phyloP scores from a whole-genome alignment of 1,140 invertebrate species.

The Galleria mellonella region DNA sequence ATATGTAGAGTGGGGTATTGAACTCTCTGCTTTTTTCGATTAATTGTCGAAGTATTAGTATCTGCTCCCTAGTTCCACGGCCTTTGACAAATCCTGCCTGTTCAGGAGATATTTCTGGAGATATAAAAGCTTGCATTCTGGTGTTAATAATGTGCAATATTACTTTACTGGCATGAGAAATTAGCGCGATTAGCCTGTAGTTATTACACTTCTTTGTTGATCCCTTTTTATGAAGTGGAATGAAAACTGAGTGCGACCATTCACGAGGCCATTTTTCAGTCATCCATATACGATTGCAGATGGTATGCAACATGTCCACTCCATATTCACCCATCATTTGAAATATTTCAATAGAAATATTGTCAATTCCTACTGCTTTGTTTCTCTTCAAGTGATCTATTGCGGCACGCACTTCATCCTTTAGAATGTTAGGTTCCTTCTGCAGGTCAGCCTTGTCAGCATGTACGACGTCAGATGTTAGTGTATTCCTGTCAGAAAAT shows the following conservation, averaged over 20 bases:
- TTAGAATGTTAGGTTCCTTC: conserved; percentile 9
- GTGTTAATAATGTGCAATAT: conserved; percentile 2
- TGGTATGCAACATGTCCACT: conserved; percentile 5
- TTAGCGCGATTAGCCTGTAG: conserved; percentile 8
- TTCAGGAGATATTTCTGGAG: no score
- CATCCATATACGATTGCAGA: conserved; percentile 13
- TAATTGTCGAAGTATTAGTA: no score
- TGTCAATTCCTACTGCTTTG: conserved; percentile 36
- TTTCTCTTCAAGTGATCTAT: conserved; percentile 27
- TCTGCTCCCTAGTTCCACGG: no score
- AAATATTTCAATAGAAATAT: conserved; percentile 30
- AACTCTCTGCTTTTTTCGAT: no score
- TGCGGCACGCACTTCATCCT: conserved; percentile 19
- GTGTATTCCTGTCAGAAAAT: no score
- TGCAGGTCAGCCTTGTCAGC: no score
- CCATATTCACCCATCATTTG: conserved; percentile 16
- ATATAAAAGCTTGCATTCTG: no score
- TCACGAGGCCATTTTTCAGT: conserved; percentile 7
- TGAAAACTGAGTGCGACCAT: conserved; percentile 5
- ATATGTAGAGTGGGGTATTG: no score
- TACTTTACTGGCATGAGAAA: conserved; percentile 9
- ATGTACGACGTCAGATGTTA: no score
- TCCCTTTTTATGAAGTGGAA: conserved; percentile 11
- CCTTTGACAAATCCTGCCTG: no score
- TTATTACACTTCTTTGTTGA: conserved; percentile 2